Percentiles rank a stretch among this genome's conserved stretches.
Evolutionary conservation across 1,140 invertebrate species (phyloP).

Genomic region (Catajapyx aquilonaris): DNA sequence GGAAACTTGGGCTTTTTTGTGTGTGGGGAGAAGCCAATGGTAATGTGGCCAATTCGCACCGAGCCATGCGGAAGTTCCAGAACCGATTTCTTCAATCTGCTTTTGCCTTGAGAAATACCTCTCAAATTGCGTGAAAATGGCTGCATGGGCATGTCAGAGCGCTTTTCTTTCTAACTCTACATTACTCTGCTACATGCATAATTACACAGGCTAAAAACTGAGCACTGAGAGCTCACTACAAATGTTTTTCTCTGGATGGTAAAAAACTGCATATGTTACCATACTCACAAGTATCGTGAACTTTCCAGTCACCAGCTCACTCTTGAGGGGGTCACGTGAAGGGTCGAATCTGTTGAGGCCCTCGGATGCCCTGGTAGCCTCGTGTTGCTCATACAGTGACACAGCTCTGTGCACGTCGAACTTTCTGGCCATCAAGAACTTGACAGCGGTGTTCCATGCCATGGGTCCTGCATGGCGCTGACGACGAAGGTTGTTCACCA

Average conservation of each 20-base stretch:
- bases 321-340: constrained; percentile 51
- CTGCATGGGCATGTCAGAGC: too few relatives aligned
- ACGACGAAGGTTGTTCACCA: constrained; percentile 39
- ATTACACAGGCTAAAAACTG: too few relatives aligned
- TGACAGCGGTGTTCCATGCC: constrained; percentile 66
- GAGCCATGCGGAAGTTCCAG: too few relatives aligned
- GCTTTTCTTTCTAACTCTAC: too few relatives aligned
- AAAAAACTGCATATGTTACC: constrained; percentile 1
- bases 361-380: constrained; percentile 64
- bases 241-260: constrained; percentile 5
- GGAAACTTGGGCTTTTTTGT: too few relatives aligned
- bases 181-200: too few relatives aligned
- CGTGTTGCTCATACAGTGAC: constrained; percentile 73
- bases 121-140: too few relatives aligned
- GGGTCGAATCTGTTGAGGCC: constrained; percentile 65
- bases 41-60: too few relatives aligned
- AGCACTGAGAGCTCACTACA: not conserved
- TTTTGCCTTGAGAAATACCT: too few relatives aligned
- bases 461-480: constrained; percentile 31
- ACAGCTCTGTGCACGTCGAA: constrained; percentile 78
- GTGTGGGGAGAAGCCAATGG: too few relatives aligned
- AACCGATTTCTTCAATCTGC: too few relatives aligned
- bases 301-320: constrained; percentile 80
- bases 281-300: constrained; percentile 81
- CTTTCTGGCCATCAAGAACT: constrained; percentile 85